Conservation (phyloP, 2,888 invertebrate species). For the Drosophila crucigera region DNA sequence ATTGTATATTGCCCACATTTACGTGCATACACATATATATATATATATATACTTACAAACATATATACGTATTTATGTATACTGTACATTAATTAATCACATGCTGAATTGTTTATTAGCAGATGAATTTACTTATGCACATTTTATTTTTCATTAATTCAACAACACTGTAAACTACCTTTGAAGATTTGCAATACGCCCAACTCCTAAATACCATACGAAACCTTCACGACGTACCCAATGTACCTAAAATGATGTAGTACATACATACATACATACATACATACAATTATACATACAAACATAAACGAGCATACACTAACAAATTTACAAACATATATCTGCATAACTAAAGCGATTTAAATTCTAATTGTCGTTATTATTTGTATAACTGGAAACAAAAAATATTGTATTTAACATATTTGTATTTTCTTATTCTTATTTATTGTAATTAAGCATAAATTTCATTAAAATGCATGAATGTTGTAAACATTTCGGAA, state of each 20-base stretch:
- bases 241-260: conserved; percentile 65
- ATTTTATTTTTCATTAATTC: conserved; percentile 14
- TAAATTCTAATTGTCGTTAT: conserved; percentile 58
- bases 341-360: conserved; percentile 38
- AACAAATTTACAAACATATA: conserved; percentile 40
- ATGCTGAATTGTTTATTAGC: conserved; percentile 49
- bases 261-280: conserved; percentile 23
- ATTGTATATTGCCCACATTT: conserved; percentile 45
- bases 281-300: not conserved
- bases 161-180: conserved; percentile 21
- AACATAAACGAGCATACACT: conserved; percentile 36
- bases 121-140: conserved; percentile 25
- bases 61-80: conserved; percentile 17
- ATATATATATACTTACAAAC: conserved; percentile 8
- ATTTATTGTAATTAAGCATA: conserved; percentile 74
- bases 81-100: conserved; percentile 42
- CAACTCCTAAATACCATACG: conserved; percentile 37
- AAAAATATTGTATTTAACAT: conserved; percentile 48
- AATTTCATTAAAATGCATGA: conserved; percentile 34
- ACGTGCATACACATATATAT: conserved; percentile 17
- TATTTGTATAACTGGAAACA: conserved; percentile 55
- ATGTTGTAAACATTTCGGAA: conserved; percentile 19
- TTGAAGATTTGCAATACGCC: conserved; percentile 34
- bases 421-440: conserved; percentile 68
- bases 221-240: conserved; percentile 71